phyloP scores from a whole-genome alignment of 2,888 invertebrate genomes.

The Fissipunctia ypsillon region DNA sequence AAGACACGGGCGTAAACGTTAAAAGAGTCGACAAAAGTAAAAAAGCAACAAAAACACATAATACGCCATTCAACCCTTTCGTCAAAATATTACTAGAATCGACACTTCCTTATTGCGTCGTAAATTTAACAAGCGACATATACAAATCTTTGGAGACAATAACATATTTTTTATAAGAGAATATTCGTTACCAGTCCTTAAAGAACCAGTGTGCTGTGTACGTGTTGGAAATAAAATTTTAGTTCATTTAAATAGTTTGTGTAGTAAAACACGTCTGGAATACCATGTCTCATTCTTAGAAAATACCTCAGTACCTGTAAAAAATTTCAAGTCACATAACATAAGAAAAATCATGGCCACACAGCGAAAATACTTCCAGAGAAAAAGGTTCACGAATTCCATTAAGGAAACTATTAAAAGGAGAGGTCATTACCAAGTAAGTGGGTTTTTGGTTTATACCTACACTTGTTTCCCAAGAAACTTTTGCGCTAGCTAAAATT shows the following conservation, averaged over 20 bases:
- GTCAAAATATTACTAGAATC: slow-evolving; percentile 85
- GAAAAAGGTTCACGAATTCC: slow-evolving; percentile 60
- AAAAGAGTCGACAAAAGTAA: slow-evolving; percentile 81
- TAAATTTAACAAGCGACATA: slow-evolving; percentile 85
- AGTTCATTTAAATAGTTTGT: slow-evolving; percentile 60
- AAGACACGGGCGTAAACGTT: slow-evolving; percentile 81
- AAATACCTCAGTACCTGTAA: slow-evolving; percentile 35
- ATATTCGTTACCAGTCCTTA: slow-evolving; percentile 67
- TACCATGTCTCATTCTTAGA: slow-evolving; percentile 41
- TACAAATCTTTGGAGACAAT: slow-evolving; percentile 76
- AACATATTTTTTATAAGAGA: slow-evolving; percentile 72
- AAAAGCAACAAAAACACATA: slow-evolving; percentile 84
- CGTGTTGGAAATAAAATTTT: slow-evolving; percentile 66
- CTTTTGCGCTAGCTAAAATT: slow-evolving; percentile 51
- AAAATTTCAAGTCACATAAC: slow-evolving; percentile 42
- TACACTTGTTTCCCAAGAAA: slow-evolving; percentile 39
- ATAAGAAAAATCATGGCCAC: slow-evolving; percentile 53
- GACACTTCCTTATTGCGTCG: slow-evolving; percentile 89
- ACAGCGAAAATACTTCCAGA: slow-evolving; percentile 50
- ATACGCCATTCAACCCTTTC: slow-evolving; percentile 89
- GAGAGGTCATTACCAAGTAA: slow-evolving; percentile 63
- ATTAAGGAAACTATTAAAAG: slow-evolving; percentile 63
- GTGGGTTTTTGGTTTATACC: slow-evolving; percentile 58
- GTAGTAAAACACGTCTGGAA: slow-evolving; percentile 46
- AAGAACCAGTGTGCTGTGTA: slow-evolving; percentile 60